A percentile compares a stretch with the other conserved stretches of the same genome.
Evolutionary conservation across 2,113 vertebrate species (phyloP).

Genomic region (Murina feae): DNA sequence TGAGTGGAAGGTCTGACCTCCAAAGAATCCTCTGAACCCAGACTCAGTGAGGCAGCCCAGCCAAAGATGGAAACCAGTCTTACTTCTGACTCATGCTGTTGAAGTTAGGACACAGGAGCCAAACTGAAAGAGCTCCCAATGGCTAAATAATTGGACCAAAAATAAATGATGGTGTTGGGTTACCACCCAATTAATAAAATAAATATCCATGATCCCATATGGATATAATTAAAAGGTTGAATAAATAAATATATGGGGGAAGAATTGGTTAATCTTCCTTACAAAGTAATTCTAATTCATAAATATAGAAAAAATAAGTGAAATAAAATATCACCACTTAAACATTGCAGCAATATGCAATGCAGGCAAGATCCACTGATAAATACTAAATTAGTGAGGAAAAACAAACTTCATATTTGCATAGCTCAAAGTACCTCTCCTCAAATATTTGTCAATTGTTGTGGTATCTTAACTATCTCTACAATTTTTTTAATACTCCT

Average conservation of each 20-base stretch:
- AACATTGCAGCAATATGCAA: neutral
- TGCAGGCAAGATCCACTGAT: neutral
- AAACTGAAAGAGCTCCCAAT: neutral
- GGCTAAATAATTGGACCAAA: neutral
- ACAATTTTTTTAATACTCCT: neutral
- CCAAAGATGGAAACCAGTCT: neutral
- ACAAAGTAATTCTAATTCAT: slow-evolving; percentile 1
- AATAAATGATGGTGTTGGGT: neutral
- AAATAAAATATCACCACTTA: neutral
- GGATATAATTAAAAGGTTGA: neutral
- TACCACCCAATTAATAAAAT: neutral
- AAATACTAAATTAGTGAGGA: neutral
- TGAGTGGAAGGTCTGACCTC: neutral
- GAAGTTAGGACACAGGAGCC: neutral
- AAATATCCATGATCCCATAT: neutral
- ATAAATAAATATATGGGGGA: neutral
- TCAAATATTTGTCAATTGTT: neutral
- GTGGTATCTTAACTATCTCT: neutral
- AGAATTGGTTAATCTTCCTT: neutral
- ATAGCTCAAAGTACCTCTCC: neutral
- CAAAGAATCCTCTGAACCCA: neutral
- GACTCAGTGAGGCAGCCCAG: neutral
- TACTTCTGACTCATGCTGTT: neutral
- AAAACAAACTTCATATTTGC: neutral
- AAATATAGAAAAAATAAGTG: neutral